Percentiles rank a stretch among this genome's conserved stretches.
phyloP scores from a whole-genome alignment of 2,113 vertebrate genomes.

The Otus sunia region DNA sequence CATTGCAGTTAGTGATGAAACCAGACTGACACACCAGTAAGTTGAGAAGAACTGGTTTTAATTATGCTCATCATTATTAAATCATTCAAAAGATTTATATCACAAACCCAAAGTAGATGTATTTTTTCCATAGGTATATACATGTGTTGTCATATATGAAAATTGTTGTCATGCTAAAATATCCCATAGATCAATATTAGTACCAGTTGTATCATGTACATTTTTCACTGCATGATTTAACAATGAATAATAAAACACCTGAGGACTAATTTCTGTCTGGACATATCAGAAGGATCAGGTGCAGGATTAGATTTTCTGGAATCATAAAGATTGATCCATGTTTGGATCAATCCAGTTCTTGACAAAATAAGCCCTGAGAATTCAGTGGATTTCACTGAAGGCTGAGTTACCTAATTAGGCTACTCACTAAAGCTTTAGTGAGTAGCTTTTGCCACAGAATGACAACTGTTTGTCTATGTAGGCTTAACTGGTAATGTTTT shows the following conservation, averaged over 20 bases:
- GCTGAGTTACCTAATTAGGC: not conserved
- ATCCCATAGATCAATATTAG: not conserved
- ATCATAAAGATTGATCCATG: not conserved
- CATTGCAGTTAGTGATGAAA: not conserved
- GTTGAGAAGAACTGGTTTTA: not conserved
- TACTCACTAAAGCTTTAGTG: not conserved
- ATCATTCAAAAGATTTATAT: not conserved
- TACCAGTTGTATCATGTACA: fast-evolving
- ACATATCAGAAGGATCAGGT: not conserved
- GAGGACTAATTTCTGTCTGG: not conserved
- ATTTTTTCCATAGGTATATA: not conserved
- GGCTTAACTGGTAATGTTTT: not conserved
- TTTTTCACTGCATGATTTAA: not conserved
- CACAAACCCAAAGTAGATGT: not conserved
- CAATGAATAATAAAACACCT: not conserved
- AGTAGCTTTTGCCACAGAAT: not conserved
- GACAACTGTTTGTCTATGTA: not conserved
- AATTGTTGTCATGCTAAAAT: not conserved
- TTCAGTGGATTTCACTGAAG: not conserved
- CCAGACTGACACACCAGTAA: not conserved
- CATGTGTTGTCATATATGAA: not conserved
- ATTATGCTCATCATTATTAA: not conserved
- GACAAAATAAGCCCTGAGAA: not conserved
- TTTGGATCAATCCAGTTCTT: not conserved
- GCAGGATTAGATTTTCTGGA: not conserved